Conservation (phyloP, 2,888 invertebrate species). For the Panzeria rudis region DNA sequence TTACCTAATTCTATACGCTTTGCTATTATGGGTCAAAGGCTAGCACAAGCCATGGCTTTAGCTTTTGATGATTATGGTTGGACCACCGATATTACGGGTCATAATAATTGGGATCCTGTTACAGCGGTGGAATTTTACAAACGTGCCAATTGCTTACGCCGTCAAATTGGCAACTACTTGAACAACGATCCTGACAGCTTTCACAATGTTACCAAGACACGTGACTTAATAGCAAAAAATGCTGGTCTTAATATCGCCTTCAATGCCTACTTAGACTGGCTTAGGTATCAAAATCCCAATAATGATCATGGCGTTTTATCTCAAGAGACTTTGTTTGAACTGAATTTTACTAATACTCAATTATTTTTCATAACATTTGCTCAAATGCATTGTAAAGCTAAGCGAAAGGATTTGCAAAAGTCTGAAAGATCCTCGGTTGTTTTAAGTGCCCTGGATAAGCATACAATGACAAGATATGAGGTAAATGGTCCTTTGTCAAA, state of each 20-base stretch:
- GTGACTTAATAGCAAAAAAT: constrained; percentile 76
- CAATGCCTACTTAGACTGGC: constrained; percentile 79
- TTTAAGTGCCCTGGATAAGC: constrained; percentile 72
- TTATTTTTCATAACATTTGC: constrained; percentile 81
- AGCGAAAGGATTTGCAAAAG: constrained; percentile 24
- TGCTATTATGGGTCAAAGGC: constrained; percentile 76
- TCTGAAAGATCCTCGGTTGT: not conserved
- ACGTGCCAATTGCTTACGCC: constrained; percentile 77
- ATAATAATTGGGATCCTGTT: constrained; percentile 77
- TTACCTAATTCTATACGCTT: constrained; percentile 77
- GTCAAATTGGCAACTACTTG: constrained; percentile 78
- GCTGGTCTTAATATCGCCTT: constrained; percentile 80
- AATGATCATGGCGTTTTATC: constrained; percentile 76
- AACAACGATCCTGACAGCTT: constrained; percentile 71
- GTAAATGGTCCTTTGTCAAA: constrained; percentile 80
- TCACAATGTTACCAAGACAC: constrained; percentile 72
- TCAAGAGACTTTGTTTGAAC: constrained; percentile 79
- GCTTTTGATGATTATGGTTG: constrained; percentile 80
- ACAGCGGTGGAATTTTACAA: constrained; percentile 77
- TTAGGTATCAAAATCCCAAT: constrained; percentile 77
- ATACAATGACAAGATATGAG: constrained; percentile 75
- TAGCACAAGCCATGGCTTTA: constrained; percentile 76
- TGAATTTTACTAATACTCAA: constrained; percentile 81
- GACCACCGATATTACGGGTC: constrained; percentile 76
- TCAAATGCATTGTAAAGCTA: constrained; percentile 77